Base-by-base conservation (phyloP, 2,113 vertebrate species). In the Poeciliopsis occidentalis region DNA sequence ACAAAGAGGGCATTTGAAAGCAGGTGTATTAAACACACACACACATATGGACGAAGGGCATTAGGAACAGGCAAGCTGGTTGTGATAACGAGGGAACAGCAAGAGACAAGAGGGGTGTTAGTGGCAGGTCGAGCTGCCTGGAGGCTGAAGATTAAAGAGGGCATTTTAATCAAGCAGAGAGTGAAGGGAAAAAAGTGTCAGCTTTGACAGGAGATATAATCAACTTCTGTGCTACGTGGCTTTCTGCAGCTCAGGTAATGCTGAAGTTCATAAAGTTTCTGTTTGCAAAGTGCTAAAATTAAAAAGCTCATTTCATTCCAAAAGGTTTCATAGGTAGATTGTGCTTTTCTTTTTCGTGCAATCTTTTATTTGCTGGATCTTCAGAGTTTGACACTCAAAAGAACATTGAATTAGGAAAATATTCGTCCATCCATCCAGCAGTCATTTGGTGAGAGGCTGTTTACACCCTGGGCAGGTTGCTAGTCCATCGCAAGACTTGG, bases 41-140 rank as follows among this genome's bases (percentile, higher is more conserved):
- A 73, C 54, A 37, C 51, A 80, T 79, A 73, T 60, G 34, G 64
- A 79, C 26, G 62, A 81, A 86, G 75, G 86, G 73, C 85, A 70
- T 88, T 87, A 79, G 82, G 86, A 87, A 88, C 68, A 37, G 64
- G 70, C 67, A 63, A 72, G 66, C 83, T 66, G 80, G 83, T 78
- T 79, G 76, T 80, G 85, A 85, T 91, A 89, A 90, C 79, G 71
- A 87, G 80, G 62, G 71, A 86, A 88, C 85, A 87, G 85, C 80
- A 34, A 76, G 85, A 84, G 75, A 85, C 81, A 72, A 79, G 69
- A 82, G 62, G 64, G 78, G 72, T 81, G 82, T 86, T 78, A 60
- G 77, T 71, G 67, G 84, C 73, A 70, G 81, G 82, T 85, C 75
- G 60, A 76, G 72, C 63, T 61, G 80, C 81, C 79, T 10, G 64